phyloP scores from a whole-genome alignment of 2,113 vertebrate species.

The Coreoperca whiteheadi region DNA sequence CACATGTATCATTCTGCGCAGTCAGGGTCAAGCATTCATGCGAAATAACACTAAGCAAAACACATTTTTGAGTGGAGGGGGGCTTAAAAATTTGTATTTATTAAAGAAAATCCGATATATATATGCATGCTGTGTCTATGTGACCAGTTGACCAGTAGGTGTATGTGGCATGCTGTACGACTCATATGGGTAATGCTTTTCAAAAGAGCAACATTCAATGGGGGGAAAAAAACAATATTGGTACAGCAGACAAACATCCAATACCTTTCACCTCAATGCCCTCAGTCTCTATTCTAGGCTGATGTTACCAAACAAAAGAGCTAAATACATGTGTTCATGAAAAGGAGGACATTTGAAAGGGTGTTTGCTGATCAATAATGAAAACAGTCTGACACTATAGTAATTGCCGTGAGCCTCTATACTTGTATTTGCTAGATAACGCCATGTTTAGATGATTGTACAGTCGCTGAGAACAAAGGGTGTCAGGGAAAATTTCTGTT shows the following conservation, averaged over 20 bases:
- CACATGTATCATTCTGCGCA: neutral
- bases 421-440: constrained; percentile 67
- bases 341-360: constrained; percentile 67
- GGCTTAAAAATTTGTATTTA: neutral
- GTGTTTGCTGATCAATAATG: constrained; percentile 67
- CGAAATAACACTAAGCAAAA: neutral
- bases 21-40: neutral
- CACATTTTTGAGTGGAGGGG: neutral
- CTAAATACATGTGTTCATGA: constrained; percentile 68
- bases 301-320: constrained; percentile 65
- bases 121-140: neutral
- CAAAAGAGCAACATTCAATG: constrained; percentile 42
- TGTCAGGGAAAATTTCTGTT: constrained; percentile 38
- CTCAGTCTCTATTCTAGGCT: constrained; percentile 62
- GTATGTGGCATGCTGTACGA: neutral
- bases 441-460: constrained; percentile 52
- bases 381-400: constrained; percentile 61
- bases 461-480: constrained; percentile 33
- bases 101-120: neutral
- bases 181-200: constrained; percentile 27
- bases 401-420: constrained; percentile 43
- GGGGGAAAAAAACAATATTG: constrained; percentile 47
- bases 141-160: neutral
- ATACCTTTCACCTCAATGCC: constrained; percentile 54
- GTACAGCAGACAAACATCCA: constrained; percentile 52